These are phyloP conservation scores for Xestia rhomboidea DNA, from an alignment of 2,888 invertebrate genomes.

Conservation along the genomic window DNA sequence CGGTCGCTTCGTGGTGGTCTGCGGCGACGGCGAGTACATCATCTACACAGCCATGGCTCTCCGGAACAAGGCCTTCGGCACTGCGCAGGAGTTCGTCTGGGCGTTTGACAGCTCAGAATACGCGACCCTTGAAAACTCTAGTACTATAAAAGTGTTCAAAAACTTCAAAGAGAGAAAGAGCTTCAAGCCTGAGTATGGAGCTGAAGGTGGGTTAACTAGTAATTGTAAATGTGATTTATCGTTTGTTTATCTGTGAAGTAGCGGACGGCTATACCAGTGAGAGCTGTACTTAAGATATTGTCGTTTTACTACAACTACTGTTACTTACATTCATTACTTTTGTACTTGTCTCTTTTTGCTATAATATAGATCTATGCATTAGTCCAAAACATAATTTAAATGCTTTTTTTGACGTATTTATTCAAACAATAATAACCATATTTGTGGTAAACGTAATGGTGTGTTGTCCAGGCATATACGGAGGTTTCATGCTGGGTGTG, in stretches of 20 bases:
- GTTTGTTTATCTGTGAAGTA: neutral
- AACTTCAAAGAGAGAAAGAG: conserved; percentile 99
- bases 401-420: neutral
- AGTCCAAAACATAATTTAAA: neutral
- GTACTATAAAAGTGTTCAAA: conserved; percentile 98
- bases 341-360: neutral
- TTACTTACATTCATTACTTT: neutral
- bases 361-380: neutral
- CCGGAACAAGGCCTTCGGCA: conserved; percentile 99
- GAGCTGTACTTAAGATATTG: neutral
- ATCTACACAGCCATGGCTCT: conserved; percentile 99
- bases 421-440: neutral
- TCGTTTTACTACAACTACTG: too few relatives aligned
- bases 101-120: conserved; percentile 98
- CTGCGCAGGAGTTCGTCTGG: conserved; percentile 99
- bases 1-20: conserved; percentile 97
- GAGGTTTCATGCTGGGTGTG: conserved; percentile 97
- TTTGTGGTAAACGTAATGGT: neutral
- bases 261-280: neutral
- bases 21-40: conserved; percentile 99
- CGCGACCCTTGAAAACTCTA: conserved; percentile 96
- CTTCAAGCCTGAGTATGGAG: conserved; percentile 99
- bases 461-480: conserved; percentile 94
- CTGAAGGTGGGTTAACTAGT: conserved; percentile 92
- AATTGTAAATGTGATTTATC: neutral